Conservation (phyloP, 2,888 invertebrate genomes). For the Rhingia campestris region DNA sequence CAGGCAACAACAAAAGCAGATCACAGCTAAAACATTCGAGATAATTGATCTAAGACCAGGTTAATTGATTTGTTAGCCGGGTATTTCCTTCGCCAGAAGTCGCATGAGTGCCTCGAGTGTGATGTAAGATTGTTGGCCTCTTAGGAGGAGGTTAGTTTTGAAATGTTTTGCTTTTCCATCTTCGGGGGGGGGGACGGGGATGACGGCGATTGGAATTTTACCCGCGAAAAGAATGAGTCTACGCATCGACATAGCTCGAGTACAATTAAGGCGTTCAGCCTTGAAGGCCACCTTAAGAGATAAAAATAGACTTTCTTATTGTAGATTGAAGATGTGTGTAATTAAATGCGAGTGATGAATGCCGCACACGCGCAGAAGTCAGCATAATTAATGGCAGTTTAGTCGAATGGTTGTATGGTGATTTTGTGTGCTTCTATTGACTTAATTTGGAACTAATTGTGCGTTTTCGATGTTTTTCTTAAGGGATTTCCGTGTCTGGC, state of each 20-base stretch:
- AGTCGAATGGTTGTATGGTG: not conserved
- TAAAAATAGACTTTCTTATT: not conserved
- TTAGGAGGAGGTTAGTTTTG: slow-evolving; percentile 28
- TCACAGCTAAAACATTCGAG: slow-evolving; percentile 20
- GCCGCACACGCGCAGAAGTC: not conserved
- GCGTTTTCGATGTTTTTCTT: slow-evolving; percentile 19
- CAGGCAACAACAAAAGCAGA: slow-evolving; percentile 33
- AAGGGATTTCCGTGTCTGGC: not conserved
- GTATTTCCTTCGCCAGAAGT: slow-evolving; percentile 31
- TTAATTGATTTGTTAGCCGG: slow-evolving; percentile 69
- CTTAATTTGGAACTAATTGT: slow-evolving; percentile 26
- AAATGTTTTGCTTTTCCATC: slow-evolving; percentile 14
- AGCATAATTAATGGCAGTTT: slow-evolving; percentile 37
- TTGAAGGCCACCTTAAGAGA: slow-evolving; percentile 25
- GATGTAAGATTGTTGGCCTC: slow-evolving; percentile 58
- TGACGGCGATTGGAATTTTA: slow-evolving; percentile 33
- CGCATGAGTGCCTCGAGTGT: slow-evolving; percentile 11
- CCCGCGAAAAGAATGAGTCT: slow-evolving; percentile 13
- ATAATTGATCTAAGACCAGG: slow-evolving; percentile 51
- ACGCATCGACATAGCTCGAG: slow-evolving; percentile 10
- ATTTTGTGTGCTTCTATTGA: slow-evolving; percentile 1
- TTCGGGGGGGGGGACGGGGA: not conserved
- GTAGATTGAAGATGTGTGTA: slow-evolving; percentile 35
- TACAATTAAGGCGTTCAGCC: slow-evolving; percentile 36
- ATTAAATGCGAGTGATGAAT: slow-evolving; percentile 48